Evolutionary conservation across 2,113 vertebrate species (phyloP), one percentile per base, ranked within the genome.

Genomic region (Epinephelus moara): DNA sequence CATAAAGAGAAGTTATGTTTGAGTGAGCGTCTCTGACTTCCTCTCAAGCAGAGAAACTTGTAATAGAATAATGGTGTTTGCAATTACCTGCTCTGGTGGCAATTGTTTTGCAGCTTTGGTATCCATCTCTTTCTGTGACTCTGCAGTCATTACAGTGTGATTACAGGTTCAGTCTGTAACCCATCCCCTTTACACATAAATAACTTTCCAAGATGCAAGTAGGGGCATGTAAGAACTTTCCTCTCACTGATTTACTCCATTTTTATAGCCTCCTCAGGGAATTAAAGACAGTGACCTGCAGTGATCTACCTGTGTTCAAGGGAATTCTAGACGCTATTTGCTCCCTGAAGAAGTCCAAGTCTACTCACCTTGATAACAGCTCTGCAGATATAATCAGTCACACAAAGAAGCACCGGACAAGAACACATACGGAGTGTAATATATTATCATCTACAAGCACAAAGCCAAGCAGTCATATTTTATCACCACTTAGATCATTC

Each of bases 281-380:
- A 89, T 73, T 77, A 81, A 71, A 83, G 82, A 78, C 67, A 59
- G 60, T 85, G 88, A 89, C 91, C 91, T 84, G 40, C 73, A 84
- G 55, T 60, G 62, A 81, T 82, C 73, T 75, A 73, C 74, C 77
- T 80, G 70, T 70, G 61, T 71, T 84, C 61, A 37, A 64, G 70
- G 59, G 59, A 78, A 70, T 50, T 55, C 69, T 70, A 14, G 60
- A 2, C 75, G 60, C 19, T 19, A 55, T 73, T 76, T 80, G 25
- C 67, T 78, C 69, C 61, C 66, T 53, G 15, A 80, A 75, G 72
- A 78, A 70, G 67, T 75, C 59, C 6, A 62, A 70, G 81, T 79
- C 85, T 57, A 37, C 6, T 57, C 25, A 49, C 17, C 70, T 64
- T 74, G 25, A 77, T 70, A 83, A 66, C 14, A 49, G 42, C 14